Conservation (phyloP, 2,888 invertebrate species). For the Seira ritae region DNA sequence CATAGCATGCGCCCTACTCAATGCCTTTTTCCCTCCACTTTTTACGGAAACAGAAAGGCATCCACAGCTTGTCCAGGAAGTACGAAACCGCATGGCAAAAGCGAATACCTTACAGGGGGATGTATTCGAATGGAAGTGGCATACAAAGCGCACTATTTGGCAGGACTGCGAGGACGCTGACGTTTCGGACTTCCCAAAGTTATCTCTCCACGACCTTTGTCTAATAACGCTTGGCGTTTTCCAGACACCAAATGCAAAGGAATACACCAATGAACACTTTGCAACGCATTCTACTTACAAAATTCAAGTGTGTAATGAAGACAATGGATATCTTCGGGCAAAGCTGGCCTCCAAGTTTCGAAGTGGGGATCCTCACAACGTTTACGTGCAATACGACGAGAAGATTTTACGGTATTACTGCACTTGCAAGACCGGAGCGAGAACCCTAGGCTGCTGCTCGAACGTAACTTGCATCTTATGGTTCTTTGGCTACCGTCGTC, state of each 20-base stretch:
- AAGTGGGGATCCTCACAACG: neutral
- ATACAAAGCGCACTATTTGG: neutral
- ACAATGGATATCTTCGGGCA: neutral
- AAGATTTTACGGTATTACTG: slow-evolving; percentile 28
- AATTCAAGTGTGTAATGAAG: neutral
- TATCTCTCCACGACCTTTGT: slow-evolving; percentile 6
- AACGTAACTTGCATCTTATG: slow-evolving; percentile 41
- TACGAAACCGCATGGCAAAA: neutral
- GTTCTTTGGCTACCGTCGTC: slow-evolving; percentile 33
- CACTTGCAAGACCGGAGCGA: slow-evolving; percentile 24
- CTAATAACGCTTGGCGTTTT: slow-evolving; percentile 24
- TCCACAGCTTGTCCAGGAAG: neutral
- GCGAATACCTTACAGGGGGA: neutral
- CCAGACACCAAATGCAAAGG: slow-evolving; percentile 15
- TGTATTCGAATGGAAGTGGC: neutral
- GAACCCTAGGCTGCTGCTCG: slow-evolving; percentile 30
- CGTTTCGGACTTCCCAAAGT: slow-evolving; percentile 31
- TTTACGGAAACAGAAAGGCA: neutral
- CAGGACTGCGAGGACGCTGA: neutral
- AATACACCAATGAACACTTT: slow-evolving; percentile 25
- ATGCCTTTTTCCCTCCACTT: neutral
- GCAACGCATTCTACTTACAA: neutral
- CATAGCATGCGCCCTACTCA: slow-evolving; percentile 45
- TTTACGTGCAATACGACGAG: neutral
- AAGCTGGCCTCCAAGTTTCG: neutral